phyloP scores from a whole-genome alignment of 1,140 invertebrate genomes.

The Chironomus tepperi region DNA sequence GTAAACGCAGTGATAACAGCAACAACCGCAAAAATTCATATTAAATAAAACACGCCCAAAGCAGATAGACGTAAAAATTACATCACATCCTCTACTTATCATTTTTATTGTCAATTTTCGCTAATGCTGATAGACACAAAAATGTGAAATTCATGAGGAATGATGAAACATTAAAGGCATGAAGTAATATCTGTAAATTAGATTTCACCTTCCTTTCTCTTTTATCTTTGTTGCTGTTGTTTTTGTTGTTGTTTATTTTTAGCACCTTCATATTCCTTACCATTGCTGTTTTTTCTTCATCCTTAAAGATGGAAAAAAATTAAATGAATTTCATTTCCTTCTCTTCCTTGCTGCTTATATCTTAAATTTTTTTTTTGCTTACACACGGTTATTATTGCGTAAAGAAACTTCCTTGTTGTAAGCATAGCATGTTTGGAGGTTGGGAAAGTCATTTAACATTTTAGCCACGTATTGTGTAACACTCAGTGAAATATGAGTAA shows the following conservation, averaged over 20 bases:
- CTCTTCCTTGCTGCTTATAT: not conserved
- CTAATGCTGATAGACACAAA: not conserved
- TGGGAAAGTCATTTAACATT: not conserved
- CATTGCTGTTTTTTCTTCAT: not conserved
- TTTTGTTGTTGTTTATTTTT: too few relatives aligned
- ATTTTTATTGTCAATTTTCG: constrained; percentile 18
- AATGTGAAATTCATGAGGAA: constrained; percentile 18
- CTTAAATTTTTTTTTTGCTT: not conserved
- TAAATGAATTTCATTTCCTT: not conserved
- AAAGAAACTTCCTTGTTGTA: too few relatives aligned
- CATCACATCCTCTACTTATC: constrained; percentile 16
- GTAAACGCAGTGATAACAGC: not conserved
- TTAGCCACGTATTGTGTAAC: constrained; percentile 19
- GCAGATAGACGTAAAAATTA: constrained; percentile 3
- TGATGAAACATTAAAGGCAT: not conserved
- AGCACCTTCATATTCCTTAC: too few relatives aligned
- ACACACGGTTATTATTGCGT: not conserved
- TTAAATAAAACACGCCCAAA: not conserved
- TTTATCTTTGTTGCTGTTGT: not conserved
- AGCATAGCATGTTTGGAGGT: not conserved
- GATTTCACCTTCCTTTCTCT: not conserved
- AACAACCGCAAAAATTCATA: not conserved
- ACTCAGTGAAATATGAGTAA: not conserved
- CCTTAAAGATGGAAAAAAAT: not conserved
- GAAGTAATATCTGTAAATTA: not conserved